phyloP scores from a whole-genome alignment of 2,113 vertebrate genomes.

The Halichoerus grypus region DNA sequence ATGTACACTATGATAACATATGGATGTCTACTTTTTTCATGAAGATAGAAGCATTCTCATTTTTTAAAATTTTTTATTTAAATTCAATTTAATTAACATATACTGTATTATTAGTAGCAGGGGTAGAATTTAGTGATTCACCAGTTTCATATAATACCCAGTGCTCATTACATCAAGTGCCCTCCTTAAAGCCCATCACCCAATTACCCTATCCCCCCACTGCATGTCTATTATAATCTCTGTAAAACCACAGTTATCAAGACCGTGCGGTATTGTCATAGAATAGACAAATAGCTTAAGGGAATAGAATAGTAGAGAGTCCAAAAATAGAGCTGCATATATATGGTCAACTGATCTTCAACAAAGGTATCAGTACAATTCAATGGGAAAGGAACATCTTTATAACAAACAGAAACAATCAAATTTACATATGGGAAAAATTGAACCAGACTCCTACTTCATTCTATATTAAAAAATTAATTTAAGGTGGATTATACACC shows the following conservation, averaged over 20 bases:
- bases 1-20: not conserved
- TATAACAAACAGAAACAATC: not conserved
- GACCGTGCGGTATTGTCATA: not conserved
- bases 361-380: not conserved
- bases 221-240: not conserved
- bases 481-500: not conserved
- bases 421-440: not conserved
- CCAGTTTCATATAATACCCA: not conserved
- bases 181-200: not conserved
- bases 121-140: not conserved
- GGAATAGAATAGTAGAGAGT: not conserved
- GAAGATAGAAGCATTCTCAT: not conserved
- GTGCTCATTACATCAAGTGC: not conserved
- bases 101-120: not conserved
- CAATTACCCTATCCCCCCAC: not conserved
- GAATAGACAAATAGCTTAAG: not conserved
- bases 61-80: not conserved
- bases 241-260: not conserved
- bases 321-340: not conserved
- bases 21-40: not conserved
- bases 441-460: not conserved
- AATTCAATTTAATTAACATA: not conserved
- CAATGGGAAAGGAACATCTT: not conserved
- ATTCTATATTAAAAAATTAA: conserved; percentile 14
- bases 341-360: not conserved